phyloP scores from a whole-genome alignment of 2,888 invertebrate genomes.

The Pristionchus exspectatus region DNA sequence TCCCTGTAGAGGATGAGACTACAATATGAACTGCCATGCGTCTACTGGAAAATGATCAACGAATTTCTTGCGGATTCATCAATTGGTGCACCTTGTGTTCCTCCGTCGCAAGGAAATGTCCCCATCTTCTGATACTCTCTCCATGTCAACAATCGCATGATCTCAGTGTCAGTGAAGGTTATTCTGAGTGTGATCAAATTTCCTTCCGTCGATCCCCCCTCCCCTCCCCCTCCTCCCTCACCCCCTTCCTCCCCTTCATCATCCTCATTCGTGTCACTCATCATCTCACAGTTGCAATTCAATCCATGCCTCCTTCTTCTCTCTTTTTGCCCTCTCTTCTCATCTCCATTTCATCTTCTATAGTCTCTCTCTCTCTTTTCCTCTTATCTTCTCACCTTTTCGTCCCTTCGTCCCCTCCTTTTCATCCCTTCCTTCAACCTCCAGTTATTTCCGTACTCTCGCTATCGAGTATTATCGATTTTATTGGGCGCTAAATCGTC shows the following conservation, averaged over 20 bases:
- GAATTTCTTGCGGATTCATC: too few species aligned
- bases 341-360: background rate
- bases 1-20: too few species aligned
- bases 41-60: too few species aligned
- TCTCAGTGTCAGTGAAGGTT: background rate
- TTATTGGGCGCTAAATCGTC: background rate
- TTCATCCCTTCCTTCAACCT: slow-evolving; percentile 29
- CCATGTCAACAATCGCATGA: background rate
- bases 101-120: background rate
- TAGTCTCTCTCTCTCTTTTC: slow-evolving; percentile 24
- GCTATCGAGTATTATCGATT: background rate
- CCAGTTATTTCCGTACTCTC: background rate
- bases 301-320: slow-evolving; percentile 46
- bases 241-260: background rate
- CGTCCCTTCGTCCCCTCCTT: slow-evolving; percentile 34
- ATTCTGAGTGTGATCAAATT: background rate
- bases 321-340: background rate
- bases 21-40: too few species aligned
- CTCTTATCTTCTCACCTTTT: slow-evolving; percentile 29
- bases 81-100: too few species aligned
- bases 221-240: background rate
- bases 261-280: slow-evolving; percentile 36
- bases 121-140: background rate
- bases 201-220: background rate
- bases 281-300: slow-evolving; percentile 51